Base-by-base conservation (phyloP, 2,888 invertebrate species). In the Augochlorella aurata region DNA sequence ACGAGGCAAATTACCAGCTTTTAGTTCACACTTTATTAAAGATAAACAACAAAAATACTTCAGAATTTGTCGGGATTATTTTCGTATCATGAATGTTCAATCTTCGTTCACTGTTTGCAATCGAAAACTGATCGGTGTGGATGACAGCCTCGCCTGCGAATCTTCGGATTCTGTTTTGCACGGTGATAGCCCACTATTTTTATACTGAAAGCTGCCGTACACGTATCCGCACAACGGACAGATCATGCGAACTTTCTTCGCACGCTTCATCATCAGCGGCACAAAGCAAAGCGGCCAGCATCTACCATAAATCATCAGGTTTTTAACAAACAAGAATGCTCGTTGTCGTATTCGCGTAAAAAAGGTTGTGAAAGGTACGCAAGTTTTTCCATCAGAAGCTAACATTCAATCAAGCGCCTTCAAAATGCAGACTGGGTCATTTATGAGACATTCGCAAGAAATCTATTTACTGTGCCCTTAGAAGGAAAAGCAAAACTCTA, bases 281-380 rank as follows among this genome's bases (percentile, higher is more conserved):
- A 89, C 85, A 69, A 88, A 86, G 61, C 87, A 89, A 74, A 90
- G 86, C 67, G 89, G 88, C 87, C 86, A 89, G 74, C 89, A 88
- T 77, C 89, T 89, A 79, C 77, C 50, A 52, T 12, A 16, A 54
- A 44, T 67, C 58, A n/a, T 50, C 18, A 5, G 24, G 0, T 68
- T 18, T 52, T 45, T 21, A 44, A 44, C 38, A 63, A 38, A 63
- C 29, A 18, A 63, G 38, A 29, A 18, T 38, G 18, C 38, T 29
- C 24, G 16, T 16, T 29, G 5, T 16, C 9, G 3, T 10, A 18
- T 10, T 38, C 38, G 29, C 9, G 63, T 38, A 1, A 63, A 63
- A n/a, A 18, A 29, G 4, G 29, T 1, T 8, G 24, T 21, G 12
- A 58, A 24, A 58, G 24, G 12, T 10, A 14, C 14, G 24, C 58